Conservation (phyloP, 2,113 vertebrate species). For the Callithrix jacchus region DNA sequence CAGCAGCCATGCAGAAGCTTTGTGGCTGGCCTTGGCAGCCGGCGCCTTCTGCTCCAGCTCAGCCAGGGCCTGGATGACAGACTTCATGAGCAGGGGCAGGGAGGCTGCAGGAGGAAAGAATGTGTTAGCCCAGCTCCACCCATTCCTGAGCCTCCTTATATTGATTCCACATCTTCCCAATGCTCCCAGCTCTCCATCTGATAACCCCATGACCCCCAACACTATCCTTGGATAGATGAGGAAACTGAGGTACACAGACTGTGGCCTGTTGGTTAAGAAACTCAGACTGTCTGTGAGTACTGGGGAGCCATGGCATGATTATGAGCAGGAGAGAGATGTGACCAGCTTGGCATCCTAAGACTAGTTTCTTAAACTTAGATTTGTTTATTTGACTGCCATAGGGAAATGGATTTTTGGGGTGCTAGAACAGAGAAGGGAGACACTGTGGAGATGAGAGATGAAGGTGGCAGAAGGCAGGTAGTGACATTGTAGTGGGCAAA, state of each 20-base stretch:
- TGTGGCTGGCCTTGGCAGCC: neutral
- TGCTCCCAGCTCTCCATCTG: neutral
- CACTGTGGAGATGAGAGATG: neutral
- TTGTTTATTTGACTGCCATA: neutral
- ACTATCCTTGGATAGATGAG: neutral
- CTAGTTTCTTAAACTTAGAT: neutral
- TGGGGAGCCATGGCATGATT: neutral
- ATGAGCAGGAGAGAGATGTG: neutral
- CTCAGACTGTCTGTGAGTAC: neutral
- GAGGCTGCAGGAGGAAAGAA: slow-evolving; percentile 71
- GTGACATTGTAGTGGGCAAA: neutral
- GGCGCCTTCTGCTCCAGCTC: slow-evolving; percentile 77
- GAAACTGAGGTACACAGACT: neutral
- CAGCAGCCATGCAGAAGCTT: neutral
- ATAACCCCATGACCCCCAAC: neutral
- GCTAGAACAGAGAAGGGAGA: neutral
- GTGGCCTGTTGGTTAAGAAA: neutral
- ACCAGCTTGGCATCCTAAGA: neutral
- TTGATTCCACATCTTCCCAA: neutral
- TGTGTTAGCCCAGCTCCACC: neutral
- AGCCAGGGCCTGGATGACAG: slow-evolving; percentile 82
- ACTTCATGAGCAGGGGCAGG: slow-evolving; percentile 81
- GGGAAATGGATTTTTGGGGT: neutral
- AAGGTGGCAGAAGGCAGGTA: neutral
- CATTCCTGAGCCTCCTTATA: neutral